Conservation (phyloP, 2,888 invertebrate genomes). For the Macaria notata region DNA sequence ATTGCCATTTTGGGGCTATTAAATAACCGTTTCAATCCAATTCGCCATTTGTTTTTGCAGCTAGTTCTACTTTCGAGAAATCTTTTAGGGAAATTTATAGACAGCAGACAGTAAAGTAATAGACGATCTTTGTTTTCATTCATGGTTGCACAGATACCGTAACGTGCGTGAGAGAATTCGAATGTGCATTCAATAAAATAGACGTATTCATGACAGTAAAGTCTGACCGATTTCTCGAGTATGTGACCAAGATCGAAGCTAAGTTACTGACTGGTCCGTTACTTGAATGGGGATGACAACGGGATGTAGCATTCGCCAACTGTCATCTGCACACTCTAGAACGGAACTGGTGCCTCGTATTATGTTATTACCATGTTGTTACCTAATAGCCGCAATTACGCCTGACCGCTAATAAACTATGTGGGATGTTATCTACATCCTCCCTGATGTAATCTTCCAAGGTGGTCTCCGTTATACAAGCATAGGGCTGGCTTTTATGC, state of each 20-base stretch:
- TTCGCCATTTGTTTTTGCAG: background rate
- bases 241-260: background rate
- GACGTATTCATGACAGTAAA: background rate
- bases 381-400: constrained; percentile 31
- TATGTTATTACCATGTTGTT: constrained; percentile 30
- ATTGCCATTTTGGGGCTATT: constrained; percentile 4
- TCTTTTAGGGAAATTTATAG: background rate
- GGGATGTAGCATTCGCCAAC: constrained; percentile 58
- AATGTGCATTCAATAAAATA: background rate
- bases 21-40: constrained; percentile 11
- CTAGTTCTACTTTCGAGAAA: background rate
- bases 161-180: constrained; percentile 2
- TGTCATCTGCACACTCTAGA: constrained; percentile 41
- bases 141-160: background rate
- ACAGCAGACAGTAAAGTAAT: background rate
- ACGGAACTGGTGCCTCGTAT: constrained; percentile 30
- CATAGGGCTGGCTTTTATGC: constrained; percentile 17
- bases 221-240: background rate
- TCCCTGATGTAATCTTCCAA: constrained; percentile 32
- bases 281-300: constrained; percentile 28
- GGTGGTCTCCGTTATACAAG: constrained; percentile 30
- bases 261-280: constrained; percentile 1
- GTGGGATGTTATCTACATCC: constrained; percentile 37
- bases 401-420: constrained; percentile 35
- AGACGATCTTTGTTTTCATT: background rate